Evolutionary conservation across 2,797 vertebrate genomes (phyloP), one percentile per base, ranked within the genome.

Genomic region (Cacajao melanocephalus): DNA sequence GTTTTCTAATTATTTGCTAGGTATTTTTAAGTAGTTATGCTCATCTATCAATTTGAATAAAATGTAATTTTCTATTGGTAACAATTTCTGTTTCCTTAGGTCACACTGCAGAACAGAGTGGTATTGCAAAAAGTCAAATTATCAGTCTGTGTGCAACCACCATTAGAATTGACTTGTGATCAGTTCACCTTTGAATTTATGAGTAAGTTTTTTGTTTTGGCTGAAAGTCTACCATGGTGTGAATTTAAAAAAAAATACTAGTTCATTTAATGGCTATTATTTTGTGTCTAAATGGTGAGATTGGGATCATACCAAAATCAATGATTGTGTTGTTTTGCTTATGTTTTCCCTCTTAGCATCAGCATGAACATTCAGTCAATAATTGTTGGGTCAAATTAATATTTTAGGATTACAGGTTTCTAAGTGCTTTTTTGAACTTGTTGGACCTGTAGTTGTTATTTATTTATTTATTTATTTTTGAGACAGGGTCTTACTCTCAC

Each of bases 131-230:
- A 98, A 48, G 98, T 98, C 3, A 99, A 98, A 95, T 95, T 99
- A 97, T 99, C 98, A 0, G 97, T 99, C 30, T 98, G 98, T 75
- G 98, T 99, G n/a, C 99, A 99, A 89, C 98, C 99, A 70, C 99
- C 99, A 0, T 97, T 99, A 94, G 99, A 99, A 2, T 75, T 99
- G 98, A 99, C 99, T 67, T 99, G 99, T 95, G 99, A 99, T 94
- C 99, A 99, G 97, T 99, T 99, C 96, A 52, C 98, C 86, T 98
- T 99, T 85, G 98, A 99, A 84, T 98, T 99, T 58, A 98, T 99
- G 97, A 99, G 99, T 99, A 98, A 99, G 99, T 98, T 2, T 19
- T 83, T 86, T 4, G 24, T 85, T 52, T 87, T 72, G 22, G 57
- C 57, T 79, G 92, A 52, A 50, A 64, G 41, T 87, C 14, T 58